Evolutionary conservation across 2,888 invertebrate species (phyloP), one percentile per base, ranked within the genome.

Genomic region (Cryptocephalus moraei): DNA sequence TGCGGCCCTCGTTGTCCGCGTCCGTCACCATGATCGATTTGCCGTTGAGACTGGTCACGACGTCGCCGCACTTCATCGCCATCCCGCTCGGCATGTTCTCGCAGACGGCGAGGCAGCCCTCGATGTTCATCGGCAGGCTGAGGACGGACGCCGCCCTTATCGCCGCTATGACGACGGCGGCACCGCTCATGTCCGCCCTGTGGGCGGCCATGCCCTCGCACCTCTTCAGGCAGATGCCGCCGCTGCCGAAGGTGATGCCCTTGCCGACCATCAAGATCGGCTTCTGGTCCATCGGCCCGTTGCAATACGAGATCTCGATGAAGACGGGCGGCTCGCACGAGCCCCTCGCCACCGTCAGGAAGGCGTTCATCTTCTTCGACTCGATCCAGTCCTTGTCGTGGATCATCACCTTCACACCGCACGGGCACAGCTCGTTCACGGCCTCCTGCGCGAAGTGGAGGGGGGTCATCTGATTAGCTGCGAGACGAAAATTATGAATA

Each of bases 401-500:
- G 12, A 75, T 78, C 54, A 70, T 66, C 43, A 70, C 70, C 54
- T 69, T 70, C 43, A 79, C 74, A 8, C 79, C 79, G 46, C 78
- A 74, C 0, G 77, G 78, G 48, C 79, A 85, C 13, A 85, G 70
- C 59, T 72, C 73, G 62, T 82, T 78, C 4, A 85, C 73, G 6
- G 81, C 75, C 53, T 74, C 72, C 64, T 84, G 76, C 1, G 85
- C 81, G 55, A 90, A 81, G 54, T 80, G 78, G 1, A 81, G 75
- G 0, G 90, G 90, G 1, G 88, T 86, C 81, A 89, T 82, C 58
- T 76, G 71, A 64, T 90, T 90, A 32, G 87, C 82, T 6, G 90
- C 22, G 22, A n/a, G 22, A 22, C 22, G n/a, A n/a, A n/a, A n/a
- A n/a, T n/a, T n/a, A n/a, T n/a, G n/a, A n/a, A n/a, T n/a, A n/a